Evolutionary conservation across 2,797 vertebrate genomes (phyloP).

Genomic region (Neosilurus hyrtlii): DNA sequence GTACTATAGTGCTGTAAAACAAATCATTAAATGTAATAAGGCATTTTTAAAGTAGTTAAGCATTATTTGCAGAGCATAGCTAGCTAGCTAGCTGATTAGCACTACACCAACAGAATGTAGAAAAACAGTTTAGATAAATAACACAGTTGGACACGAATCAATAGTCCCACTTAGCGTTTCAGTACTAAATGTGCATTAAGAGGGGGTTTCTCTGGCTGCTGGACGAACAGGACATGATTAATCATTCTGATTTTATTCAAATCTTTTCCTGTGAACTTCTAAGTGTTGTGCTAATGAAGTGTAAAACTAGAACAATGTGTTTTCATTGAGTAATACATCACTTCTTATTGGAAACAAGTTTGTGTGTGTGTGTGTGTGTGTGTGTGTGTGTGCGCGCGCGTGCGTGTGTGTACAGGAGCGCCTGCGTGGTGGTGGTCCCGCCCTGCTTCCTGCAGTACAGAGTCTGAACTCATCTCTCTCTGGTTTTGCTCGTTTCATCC

Average conservation of each 20-base stretch:
- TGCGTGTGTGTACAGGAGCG: conserved; percentile 65
- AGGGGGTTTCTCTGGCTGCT: not conserved
- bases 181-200: not conserved
- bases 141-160: not conserved
- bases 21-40: not conserved
- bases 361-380: conserved; percentile 1
- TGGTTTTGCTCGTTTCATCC: conserved; percentile 65
- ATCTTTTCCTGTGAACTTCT: not conserved
- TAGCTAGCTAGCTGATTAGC: not conserved
- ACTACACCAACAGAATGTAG: not conserved
- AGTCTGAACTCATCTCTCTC: conserved; percentile 54
- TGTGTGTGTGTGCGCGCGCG: conserved; percentile 19
- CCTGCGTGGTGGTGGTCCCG: conserved; percentile 59
- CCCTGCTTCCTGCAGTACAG: conserved; percentile 62
- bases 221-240: not conserved
- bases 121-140: not conserved
- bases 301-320: conserved; percentile 1
- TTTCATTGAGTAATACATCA: not conserved
- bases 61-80: not conserved
- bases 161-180: not conserved
- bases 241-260: not conserved
- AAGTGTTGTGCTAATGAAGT: not conserved
- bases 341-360: not conserved
- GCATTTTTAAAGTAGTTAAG: not conserved
- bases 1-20: not conserved